Evolutionary conservation across 1,140 invertebrate genomes (phyloP), one percentile per base, ranked within the genome.

Genomic region (Musca domestica): DNA sequence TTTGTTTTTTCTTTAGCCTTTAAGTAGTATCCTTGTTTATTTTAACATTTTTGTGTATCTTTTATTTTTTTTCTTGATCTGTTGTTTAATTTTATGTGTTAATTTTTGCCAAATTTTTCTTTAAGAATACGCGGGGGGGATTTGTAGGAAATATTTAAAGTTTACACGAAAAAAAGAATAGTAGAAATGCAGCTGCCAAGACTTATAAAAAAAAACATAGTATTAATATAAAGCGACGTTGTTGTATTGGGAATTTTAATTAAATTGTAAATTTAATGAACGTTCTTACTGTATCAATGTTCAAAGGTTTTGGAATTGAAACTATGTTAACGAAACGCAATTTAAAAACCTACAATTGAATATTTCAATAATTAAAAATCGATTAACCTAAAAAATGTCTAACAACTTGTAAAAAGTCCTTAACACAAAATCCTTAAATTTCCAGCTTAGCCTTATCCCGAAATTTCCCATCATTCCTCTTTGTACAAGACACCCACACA

Each of bases 11-110:
- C 23, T 54, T 23, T 56, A 56, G 22, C 2, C 2, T 15, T n/a
- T 56, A 56, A 27, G 52, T 56, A 27, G 22, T 14, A 23, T 30
- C 20, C 51, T 49, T 56, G 52, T 56, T 56, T n/a, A n/a, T n/a
- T 56, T 15, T 27, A 52, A 52, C n/a, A n/a, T 51, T 17, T 51
- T 51, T 51, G 10, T 54, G 23, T 2, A 7, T 1, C 25, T 41
- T 10, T 41, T 41, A n/a, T 12, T 41, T 41, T 5, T 41, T 41
- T 41, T 41, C 34, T 41, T 41, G 10, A n/a, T 56, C 25, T 56
- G 52, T 56, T 56, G 23, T 27, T 12, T 27, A 56, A 56, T 56
- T 25, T 27, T 25, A 56, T 27, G 25, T 25, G 52, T 27, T 56
- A 56, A 27, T 56, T 56, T 56, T 56, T 51, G 17, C 48, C 20